Conservation (phyloP, 2,888 invertebrate genomes). For the Noctuana brunneofusca region DNA sequence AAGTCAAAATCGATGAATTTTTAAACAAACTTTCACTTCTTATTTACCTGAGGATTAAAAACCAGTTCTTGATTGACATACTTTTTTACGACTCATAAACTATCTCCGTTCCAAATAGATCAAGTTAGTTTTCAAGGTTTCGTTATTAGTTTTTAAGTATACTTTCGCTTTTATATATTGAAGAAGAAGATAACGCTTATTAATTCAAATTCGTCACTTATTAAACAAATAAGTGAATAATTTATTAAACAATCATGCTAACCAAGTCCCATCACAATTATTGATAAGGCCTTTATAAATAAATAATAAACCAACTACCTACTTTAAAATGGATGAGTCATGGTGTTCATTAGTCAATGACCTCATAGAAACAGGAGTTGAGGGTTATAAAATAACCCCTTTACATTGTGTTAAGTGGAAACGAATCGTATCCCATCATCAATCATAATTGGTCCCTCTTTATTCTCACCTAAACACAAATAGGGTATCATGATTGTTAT, state of each 20-base stretch:
- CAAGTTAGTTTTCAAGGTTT: too few relatives aligned
- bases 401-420: constrained; percentile 79
- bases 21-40: too few relatives aligned
- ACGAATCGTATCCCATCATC: constrained; percentile 78
- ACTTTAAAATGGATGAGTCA: constrained; percentile 68
- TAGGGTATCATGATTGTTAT: constrained; percentile 34
- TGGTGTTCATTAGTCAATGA: constrained; percentile 75
- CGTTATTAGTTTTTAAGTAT: too few relatives aligned
- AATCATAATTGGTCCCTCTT: constrained; percentile 76
- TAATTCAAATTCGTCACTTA: too few relatives aligned
- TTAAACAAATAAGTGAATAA: too few relatives aligned
- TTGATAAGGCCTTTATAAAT: constrained; percentile 11
- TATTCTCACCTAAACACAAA: constrained; percentile 41
- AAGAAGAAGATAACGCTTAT: too few relatives aligned
- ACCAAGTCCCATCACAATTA: not conserved
- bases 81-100: too few relatives aligned
- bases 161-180: too few relatives aligned
- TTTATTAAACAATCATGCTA: not conserved
- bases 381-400: constrained; percentile 78
- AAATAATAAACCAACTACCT: constrained; percentile 33
- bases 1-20: too few relatives aligned
- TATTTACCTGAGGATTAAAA: too few relatives aligned
- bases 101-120: too few relatives aligned
- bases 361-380: constrained; percentile 68
- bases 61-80: too few relatives aligned